Conservation (phyloP, 2,888 invertebrate genomes). For the Phyto melanocephala region DNA sequence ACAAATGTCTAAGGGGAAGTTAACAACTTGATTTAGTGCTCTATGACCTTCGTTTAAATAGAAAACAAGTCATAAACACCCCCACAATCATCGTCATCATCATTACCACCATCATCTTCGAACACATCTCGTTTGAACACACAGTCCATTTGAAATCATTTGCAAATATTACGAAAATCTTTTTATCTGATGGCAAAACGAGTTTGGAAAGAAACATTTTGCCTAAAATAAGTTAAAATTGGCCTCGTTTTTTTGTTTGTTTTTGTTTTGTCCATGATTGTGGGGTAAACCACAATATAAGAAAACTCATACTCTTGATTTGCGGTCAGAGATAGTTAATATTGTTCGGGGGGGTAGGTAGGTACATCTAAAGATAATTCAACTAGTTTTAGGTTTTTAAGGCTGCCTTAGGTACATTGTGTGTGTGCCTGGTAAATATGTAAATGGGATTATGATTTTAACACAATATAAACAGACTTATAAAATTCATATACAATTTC, state of each 20-base stretch:
- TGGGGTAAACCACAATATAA: constrained; percentile 56
- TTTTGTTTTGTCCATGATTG: neutral
- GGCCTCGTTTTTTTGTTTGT: constrained; percentile 48
- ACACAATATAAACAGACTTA: constrained; percentile 70
- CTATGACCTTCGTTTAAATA: constrained; percentile 79
- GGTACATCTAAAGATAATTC: constrained; percentile 5
- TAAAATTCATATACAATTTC: constrained; percentile 36
- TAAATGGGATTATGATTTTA: constrained; percentile 80
- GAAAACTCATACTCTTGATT: constrained; percentile 53
- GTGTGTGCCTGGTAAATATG: constrained; percentile 65
- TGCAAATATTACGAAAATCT: constrained; percentile 46
- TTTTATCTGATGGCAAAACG: constrained; percentile 5
- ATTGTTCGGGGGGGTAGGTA: neutral
- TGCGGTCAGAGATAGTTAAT: constrained; percentile 33
- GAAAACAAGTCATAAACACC: constrained; percentile 72
- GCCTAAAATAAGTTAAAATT: constrained; percentile 44
- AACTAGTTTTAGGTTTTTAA: constrained; percentile 51
- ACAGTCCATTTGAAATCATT: constrained; percentile 64
- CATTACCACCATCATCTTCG: constrained; percentile 66
- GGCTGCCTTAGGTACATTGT: constrained; percentile 66
- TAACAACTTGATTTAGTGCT: constrained; percentile 77
- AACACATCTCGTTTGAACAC: constrained; percentile 42
- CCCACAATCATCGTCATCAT: constrained; percentile 67
- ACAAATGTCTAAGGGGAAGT: constrained; percentile 45
- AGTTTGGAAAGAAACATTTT: neutral